These are phyloP conservation scores for Sander vitreus DNA, from an alignment of 2,113 vertebrate species.

Conservation along the genomic window DNA sequence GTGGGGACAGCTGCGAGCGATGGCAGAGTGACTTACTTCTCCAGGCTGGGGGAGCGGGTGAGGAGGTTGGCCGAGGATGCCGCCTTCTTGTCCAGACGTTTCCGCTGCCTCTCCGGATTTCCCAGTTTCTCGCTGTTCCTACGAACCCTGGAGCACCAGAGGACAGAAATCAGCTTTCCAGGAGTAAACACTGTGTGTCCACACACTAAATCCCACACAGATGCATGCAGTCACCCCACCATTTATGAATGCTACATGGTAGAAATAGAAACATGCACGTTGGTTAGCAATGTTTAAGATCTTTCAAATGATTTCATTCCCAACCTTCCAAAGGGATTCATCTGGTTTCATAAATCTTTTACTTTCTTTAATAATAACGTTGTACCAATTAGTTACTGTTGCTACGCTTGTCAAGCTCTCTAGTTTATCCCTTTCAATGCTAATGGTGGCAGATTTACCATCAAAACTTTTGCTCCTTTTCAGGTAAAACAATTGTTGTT, in stretches of 20 bases:
- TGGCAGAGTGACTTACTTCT: slow-evolving; percentile 82
- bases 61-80: slow-evolving; percentile 89
- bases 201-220: background rate
- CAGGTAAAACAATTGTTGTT: background rate
- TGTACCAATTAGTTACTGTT: background rate
- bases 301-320: background rate
- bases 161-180: background rate
- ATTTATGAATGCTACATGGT: background rate
- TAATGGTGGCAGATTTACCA: background rate
- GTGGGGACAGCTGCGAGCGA: slow-evolving; percentile 48
- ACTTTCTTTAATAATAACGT: background rate
- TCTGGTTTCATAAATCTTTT: background rate
- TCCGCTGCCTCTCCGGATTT: slow-evolving; percentile 80
- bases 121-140: slow-evolving; percentile 88
- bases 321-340: background rate
- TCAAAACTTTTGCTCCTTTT: background rate
- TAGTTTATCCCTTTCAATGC: background rate
- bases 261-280: background rate
- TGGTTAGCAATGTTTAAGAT: background rate
- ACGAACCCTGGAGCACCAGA: slow-evolving; percentile 78
- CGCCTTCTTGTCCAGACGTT: slow-evolving; percentile 89
- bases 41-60: slow-evolving; percentile 85
- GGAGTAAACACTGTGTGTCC: background rate
- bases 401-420: background rate
- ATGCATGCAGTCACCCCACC: background rate